These are phyloP conservation scores for Drosophila obscura DNA, from an alignment of 1,140 invertebrate species.

Conservation along the genomic window DNA sequence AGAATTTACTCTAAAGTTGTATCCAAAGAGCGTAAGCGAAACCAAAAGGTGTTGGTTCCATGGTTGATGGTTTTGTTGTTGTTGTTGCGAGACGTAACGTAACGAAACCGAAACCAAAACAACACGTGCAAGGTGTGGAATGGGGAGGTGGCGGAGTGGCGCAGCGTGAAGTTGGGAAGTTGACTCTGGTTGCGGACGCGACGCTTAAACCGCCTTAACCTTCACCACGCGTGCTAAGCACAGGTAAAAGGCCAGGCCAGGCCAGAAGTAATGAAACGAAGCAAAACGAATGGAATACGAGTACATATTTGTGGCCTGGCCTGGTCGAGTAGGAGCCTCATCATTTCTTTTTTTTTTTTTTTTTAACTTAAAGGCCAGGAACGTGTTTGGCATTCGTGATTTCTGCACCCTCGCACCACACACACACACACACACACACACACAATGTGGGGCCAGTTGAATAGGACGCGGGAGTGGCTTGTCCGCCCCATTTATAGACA, in stretches of 20 bases:
- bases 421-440: too few species aligned
- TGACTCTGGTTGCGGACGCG: conserved; percentile 36
- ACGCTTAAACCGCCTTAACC: conserved; percentile 47
- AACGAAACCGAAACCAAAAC: conserved; percentile 47
- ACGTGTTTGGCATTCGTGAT: conserved; percentile 67
- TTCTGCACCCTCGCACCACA: conserved; percentile 1
- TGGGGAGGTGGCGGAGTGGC: not conserved
- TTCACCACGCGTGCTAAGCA: conserved; percentile 54
- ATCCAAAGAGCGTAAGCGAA: conserved; percentile 10
- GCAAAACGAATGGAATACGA: conserved; percentile 15
- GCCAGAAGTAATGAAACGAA: conserved; percentile 35
- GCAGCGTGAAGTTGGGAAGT: not conserved
- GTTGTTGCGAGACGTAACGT: conserved; percentile 11
- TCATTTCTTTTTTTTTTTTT: conserved; percentile 9
- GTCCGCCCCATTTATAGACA: too few species aligned
- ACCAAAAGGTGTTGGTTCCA: conserved; percentile 21
- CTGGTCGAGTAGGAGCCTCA: conserved; percentile 31
- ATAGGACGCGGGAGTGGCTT: conserved; percentile 18
- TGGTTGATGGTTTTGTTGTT: not conserved
- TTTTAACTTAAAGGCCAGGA: conserved; percentile 47
- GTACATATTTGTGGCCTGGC: conserved; percentile 8
- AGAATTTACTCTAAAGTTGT: conserved; percentile 8
- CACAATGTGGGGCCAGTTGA: conserved; percentile 23
- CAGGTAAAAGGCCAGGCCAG: conserved; percentile 13
- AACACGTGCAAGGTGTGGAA: conserved; percentile 32